These are phyloP conservation scores for Cliona cf. orientalis DNA, from an alignment of 37 sponge, comb jelly and placozoan genomes.

Conservation along the genomic window DNA sequence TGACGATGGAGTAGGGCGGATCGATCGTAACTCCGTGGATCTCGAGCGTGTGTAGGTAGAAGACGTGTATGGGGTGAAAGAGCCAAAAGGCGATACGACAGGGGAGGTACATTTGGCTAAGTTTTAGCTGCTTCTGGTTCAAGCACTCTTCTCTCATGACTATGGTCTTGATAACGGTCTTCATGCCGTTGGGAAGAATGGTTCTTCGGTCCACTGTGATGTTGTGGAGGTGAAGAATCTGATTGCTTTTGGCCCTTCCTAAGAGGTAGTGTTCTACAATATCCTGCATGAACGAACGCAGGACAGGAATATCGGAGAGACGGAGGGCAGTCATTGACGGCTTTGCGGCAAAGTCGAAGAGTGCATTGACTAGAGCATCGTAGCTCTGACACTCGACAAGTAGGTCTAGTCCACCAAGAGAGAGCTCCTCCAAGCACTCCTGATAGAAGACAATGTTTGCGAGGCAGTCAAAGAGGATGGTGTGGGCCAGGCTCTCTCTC, in stretches of 20 bases:
- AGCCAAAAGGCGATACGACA: constrained; percentile 12
- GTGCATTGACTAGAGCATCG: not conserved
- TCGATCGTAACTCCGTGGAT: not conserved
- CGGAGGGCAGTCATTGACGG: not conserved
- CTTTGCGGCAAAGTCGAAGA: not conserved
- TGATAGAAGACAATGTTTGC: constrained; percentile 1
- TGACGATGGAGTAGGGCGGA: not conserved
- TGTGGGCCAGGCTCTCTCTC: not conserved
- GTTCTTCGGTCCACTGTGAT: too few species aligned
- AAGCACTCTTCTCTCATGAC: too few species aligned
- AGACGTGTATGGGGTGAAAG: not conserved
- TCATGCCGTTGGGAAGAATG: too few species aligned
- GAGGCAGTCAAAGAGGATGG: not conserved
- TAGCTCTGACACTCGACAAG: not conserved
- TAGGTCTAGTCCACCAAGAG: constrained; percentile 8
- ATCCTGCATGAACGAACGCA: not conserved
- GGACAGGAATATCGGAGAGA: not conserved
- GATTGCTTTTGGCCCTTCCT: not conserved
- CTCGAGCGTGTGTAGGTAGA: constrained; percentile 13
- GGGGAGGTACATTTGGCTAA: constrained; percentile 20
- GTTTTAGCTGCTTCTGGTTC: constrained; percentile 10
- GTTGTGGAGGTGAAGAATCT: too few species aligned
- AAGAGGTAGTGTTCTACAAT: constrained; percentile 15
- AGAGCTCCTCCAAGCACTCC: not conserved
- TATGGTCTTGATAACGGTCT: too few species aligned